A percentile compares a stretch with the other conserved stretches of the same genome.
Conservation (phyloP, 2,888 invertebrate genomes). For the Folsomia manolachei region DNA sequence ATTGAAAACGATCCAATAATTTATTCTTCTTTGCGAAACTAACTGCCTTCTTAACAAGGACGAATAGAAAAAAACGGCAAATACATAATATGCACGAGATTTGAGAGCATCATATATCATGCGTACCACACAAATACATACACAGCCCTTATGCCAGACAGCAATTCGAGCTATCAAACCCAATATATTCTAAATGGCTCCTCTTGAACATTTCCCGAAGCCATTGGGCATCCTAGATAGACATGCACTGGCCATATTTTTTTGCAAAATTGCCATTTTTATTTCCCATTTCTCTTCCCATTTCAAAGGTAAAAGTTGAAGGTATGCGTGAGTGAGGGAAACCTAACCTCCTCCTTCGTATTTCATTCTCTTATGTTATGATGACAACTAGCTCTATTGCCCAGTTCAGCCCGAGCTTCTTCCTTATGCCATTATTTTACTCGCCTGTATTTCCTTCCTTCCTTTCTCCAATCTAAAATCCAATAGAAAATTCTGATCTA, state of each 20-base stretch:
- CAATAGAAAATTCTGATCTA: not conserved
- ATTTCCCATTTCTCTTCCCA: slow-evolving; percentile 15
- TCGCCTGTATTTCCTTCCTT: not conserved
- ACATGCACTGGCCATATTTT: slow-evolving; percentile 29
- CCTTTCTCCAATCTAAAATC: not conserved
- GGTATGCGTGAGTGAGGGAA: slow-evolving; percentile 11
- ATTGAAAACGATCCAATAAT: slow-evolving; percentile 42
- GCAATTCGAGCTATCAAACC: slow-evolving; percentile 17
- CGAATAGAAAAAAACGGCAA: no score
- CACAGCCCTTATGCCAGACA: not conserved
- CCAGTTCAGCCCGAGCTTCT: no score
- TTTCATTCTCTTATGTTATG: slow-evolving; percentile 14
- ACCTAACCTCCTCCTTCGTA: slow-evolving; percentile 8
- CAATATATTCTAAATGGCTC: slow-evolving; percentile 41
- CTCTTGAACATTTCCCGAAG: slow-evolving; percentile 17
- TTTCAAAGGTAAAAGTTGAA: not conserved
- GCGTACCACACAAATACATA: no score
- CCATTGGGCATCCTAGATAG: not conserved
- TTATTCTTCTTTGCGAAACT: slow-evolving; percentile 30
- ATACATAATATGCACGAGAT: no score
- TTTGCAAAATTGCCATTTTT: slow-evolving; percentile 17
- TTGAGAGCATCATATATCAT: no score
- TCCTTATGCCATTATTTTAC: no score
- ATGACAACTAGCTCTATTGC: slow-evolving; percentile 14
- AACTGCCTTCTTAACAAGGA: no score